phyloP scores from a whole-genome alignment of 2,888 invertebrate species.

The Drosophila percnosoma region DNA sequence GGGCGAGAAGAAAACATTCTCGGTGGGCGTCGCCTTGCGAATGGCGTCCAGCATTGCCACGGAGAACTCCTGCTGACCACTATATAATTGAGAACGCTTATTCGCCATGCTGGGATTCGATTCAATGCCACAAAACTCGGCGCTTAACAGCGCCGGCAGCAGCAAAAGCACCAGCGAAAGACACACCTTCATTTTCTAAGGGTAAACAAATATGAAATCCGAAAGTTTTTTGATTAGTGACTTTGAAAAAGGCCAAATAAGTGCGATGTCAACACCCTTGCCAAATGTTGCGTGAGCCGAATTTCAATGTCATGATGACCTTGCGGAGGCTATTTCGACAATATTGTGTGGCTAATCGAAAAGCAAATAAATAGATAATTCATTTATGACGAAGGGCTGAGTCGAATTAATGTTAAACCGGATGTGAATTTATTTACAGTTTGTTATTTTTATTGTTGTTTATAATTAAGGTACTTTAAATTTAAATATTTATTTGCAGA shows the following conservation, averaged over 20 bases:
- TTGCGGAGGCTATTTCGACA: constrained; percentile 7
- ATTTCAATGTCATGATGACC: constrained; percentile 19
- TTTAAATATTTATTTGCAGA: background rate
- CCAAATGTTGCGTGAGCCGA: constrained; percentile 33
- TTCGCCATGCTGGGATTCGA: constrained; percentile 6
- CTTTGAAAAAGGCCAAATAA: constrained; percentile 17
- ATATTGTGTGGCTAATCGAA: background rate
- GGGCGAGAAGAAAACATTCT: constrained; percentile 95
- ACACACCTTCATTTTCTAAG: constrained; percentile 53
- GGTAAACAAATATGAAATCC: background rate
- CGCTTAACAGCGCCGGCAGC: constrained; percentile 53
- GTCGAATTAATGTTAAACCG: background rate
- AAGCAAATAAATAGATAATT: background rate
- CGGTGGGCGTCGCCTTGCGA: constrained; percentile 88
- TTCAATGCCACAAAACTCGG: constrained; percentile 46
- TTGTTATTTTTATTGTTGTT: background rate
- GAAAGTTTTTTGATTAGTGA: constrained; percentile 17
- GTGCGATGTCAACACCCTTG: constrained; percentile 7
- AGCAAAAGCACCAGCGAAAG: constrained; percentile 43
- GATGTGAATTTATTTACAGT: background rate
- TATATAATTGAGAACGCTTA: constrained; percentile 84
- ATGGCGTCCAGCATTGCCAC: constrained; percentile 89
- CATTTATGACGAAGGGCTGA: too few relatives aligned
- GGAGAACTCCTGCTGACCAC: constrained; percentile 89
- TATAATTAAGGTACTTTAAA: background rate